Evolutionary conservation across 2,797 vertebrate species (phyloP), one percentile per base, ranked within the genome.

Genomic region (Arctocebus calabarensis): DNA sequence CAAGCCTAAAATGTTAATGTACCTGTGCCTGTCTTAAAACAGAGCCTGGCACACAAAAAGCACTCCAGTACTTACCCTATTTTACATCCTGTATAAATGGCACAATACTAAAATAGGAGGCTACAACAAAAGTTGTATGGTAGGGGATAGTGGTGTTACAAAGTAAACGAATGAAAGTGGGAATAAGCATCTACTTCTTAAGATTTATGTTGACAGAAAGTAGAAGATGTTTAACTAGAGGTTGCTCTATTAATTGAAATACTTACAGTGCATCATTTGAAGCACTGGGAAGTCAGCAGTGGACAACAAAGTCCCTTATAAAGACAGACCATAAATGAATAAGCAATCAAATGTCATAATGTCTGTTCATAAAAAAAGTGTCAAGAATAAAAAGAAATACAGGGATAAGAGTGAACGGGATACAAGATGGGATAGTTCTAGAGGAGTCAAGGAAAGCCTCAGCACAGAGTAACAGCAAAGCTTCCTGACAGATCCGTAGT

Each of bases 21-120:
- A 68, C 16, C 25, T 13, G 52, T 25, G 5, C 61, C 25, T 73
- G 34, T 61, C 52, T 88, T 88, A 88, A 34, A 92, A 71, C 23
- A 77, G 27, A 12, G 34, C 2, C 71, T 87, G 23, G 25, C 23
- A 86, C 55, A 94, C 27, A 74, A 68, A 0, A 81, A 61, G 64
- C 55, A 75, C 70, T 88, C 84, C 88, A 92, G 78, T 75, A 91
- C 68, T 61, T 86, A 88, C 85, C 22, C 57, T 94, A 71, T 70
- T 96, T 94, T 90, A 88, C 20, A 84, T 7, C 32, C 78, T 88
- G n/a, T 64, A 86, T 77, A 96, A 96, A 78, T 40, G n/a, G 77
- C 48, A 91, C 34, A 89, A 22, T 34, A 83, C 12, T 86, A 88
- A 95, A 87, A 88, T 4, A 90, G 52, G 71, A 81, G 2, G 22